Percentiles rank a stretch among this genome's conserved stretches.
phyloP scores from a whole-genome alignment of 2,113 vertebrate genomes.

The Junco hyemalis region DNA sequence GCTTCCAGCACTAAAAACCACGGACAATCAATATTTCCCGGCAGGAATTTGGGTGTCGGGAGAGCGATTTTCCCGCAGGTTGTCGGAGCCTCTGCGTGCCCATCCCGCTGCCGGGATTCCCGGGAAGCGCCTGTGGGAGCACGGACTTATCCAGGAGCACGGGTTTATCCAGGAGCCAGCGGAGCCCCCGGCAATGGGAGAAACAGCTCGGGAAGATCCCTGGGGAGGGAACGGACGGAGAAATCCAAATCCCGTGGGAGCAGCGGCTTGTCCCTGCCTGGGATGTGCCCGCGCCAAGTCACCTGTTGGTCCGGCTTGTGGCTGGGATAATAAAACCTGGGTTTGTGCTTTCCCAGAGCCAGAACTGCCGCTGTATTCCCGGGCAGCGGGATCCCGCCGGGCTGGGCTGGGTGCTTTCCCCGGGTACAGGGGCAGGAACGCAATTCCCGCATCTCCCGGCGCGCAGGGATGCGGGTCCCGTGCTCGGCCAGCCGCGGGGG shows the following conservation, averaged over 20 bases:
- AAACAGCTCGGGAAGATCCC: not conserved
- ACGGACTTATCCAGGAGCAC: too few species aligned
- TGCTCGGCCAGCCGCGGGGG: rapidly evolving
- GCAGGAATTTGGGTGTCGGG: not conserved
- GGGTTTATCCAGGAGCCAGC: not conserved
- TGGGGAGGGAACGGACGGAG: rapidly evolving
- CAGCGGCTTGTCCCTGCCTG: not conserved
- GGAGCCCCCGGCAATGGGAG: not conserved
- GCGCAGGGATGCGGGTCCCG: not conserved
- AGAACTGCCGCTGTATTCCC: not conserved
- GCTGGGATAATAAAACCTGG: rapidly evolving
- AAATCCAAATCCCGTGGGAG: not conserved
- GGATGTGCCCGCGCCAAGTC: rapidly evolving
- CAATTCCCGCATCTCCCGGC: not conserved
- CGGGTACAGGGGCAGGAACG: rapidly evolving
- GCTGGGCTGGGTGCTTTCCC: rapidly evolving
- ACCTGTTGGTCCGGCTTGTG: not conserved
- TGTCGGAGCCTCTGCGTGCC: not conserved
- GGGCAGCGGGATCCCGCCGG: rapidly evolving
- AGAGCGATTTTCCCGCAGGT: not conserved
- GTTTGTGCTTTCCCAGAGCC: rapidly evolving
- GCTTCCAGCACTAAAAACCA: not conserved
- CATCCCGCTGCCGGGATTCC: not conserved
- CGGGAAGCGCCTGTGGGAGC: not conserved
- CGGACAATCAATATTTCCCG: rapidly evolving